Base-by-base conservation (phyloP, 2,888 invertebrate species). In the Drosophila infuscata region DNA sequence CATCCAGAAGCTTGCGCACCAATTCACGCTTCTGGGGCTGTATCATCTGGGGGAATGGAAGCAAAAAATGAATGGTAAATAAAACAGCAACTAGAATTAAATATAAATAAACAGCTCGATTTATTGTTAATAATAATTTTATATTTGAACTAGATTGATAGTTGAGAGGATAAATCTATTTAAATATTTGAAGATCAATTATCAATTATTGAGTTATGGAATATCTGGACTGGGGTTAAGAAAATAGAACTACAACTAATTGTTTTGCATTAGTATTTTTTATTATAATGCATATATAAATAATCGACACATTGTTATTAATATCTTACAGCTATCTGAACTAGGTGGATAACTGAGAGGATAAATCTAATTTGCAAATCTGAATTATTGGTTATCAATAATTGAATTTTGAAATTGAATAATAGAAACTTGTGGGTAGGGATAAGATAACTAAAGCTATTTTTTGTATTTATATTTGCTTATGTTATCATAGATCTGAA, bases 1-100 rank as follows among this genome's bases (percentile, higher is more conserved):
- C 95, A 89, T 98, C 97, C 3, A 98, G 91, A 3, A 97, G 91
- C 76, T 96, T 94, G 0, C 92, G 89, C 1, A 98, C 94, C n/a
- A 98, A 94, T 57, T 96, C 92, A 36, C 98, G 94, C 92, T 99
- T 99, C 92, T 99, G 99, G 0, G 99, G 98, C 92, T 99, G 99
- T 46, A 98, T 94, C 84, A 98, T 94, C 94, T 98, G 3, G 1
- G n/a, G 2, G 32, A n/a, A 12, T 20, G 4, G 1, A 3, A 15
- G 25, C 3, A 0, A 17, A n/a, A 30, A 38, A 36, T 0, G n/a
- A 36, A 36, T 41, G 25, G 2, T 53, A 7, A 32, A n/a, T 20
- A 20, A 46, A 11, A 46, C 12, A 20, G 20, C 6, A 46, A 46
- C 2, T 25, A 29, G 0, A 25, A 49, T 36, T 32, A 17, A 35